Evolutionary conservation across 2,113 vertebrate genomes (phyloP), one percentile per base, ranked within the genome.

Genomic region (Sander vitreus): DNA sequence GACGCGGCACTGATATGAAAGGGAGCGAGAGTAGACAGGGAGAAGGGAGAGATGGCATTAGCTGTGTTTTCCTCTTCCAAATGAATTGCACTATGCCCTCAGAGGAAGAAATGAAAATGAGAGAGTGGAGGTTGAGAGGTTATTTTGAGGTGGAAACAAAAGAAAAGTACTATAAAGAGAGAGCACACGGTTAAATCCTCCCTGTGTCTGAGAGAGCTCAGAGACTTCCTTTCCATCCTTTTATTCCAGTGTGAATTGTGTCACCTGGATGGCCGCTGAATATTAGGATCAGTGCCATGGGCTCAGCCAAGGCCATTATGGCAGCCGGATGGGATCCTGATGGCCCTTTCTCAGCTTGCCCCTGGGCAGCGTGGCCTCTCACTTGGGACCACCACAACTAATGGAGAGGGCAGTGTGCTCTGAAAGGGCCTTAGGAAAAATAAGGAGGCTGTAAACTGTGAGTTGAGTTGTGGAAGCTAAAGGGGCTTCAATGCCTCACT

Each of bases 401-500:
- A 94, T 94, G 91, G 91, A 92, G 91, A 93, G 87, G 85, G 45
- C 82, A 88, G 89, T 86, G 84, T 84, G 74, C 84, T 86, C 85
- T 90, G 85, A 70, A 80, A 90, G 78, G 85, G 84, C 92, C 90
- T 84, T 77, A 89, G 90, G 91, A 94, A 87, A 90, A 95, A 93
- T 88, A 92, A 93, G 91, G 89, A 84, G 88, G 90, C 87, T 91
- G 91, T 92, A 93, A 93, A 94, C 87, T 91, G 88, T 83, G 89
- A 91, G 88, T 86, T 85, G 90, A 88, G 90, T 89, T 88, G 91
- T 89, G 88, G 89, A 84, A 92, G 88, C 86, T 88, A 89, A 91
- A 93, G 86, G 90, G 91, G 90, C 86, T 89, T 92, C 84, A 86
- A 80, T 87, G 88, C 92, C 80, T 91, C 86, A 88, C 88, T 89